Conservation (phyloP, 2,888 invertebrate species). For the Periphyllus acericola region DNA sequence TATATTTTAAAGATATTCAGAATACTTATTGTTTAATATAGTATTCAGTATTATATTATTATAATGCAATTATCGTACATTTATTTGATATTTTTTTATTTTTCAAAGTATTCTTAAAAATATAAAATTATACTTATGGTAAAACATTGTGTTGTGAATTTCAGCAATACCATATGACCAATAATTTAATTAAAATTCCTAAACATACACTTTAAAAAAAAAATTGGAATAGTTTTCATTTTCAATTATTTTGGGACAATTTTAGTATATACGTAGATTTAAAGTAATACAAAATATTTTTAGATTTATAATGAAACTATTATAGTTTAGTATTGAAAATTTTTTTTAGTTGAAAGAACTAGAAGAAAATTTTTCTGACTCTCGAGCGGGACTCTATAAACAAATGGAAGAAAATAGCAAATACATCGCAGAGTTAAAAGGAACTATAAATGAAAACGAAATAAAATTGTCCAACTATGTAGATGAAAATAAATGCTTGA, state of each 20-base stretch:
- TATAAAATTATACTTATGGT: no score
- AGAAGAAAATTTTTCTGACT: slow-evolving; percentile 46
- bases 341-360: slow-evolving; percentile 52
- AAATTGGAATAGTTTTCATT: no score
- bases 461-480: slow-evolving; percentile 21
- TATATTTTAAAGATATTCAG: no score
- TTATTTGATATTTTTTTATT: no score
- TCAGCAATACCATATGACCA: no score
- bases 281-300: not conserved
- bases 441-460: slow-evolving; percentile 45
- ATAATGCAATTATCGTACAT: not conserved
- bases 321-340: not conserved
- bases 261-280: no score
- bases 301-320: not conserved
- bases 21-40: no score
- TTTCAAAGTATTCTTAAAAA: no score
- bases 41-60: not conserved
- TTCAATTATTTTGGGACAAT: no score
- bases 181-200: no score
- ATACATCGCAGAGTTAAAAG: slow-evolving; percentile 52
- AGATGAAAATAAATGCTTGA: slow-evolving; percentile 45
- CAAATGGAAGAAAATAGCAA: slow-evolving; percentile 60
- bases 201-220: no score
- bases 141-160: no score
- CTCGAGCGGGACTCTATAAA: slow-evolving; percentile 41